A percentile compares a stretch with the other conserved stretches of the same genome.
Evolutionary conservation across 2,797 vertebrate genomes (phyloP).

Genomic region (Coreius guichenoti): DNA sequence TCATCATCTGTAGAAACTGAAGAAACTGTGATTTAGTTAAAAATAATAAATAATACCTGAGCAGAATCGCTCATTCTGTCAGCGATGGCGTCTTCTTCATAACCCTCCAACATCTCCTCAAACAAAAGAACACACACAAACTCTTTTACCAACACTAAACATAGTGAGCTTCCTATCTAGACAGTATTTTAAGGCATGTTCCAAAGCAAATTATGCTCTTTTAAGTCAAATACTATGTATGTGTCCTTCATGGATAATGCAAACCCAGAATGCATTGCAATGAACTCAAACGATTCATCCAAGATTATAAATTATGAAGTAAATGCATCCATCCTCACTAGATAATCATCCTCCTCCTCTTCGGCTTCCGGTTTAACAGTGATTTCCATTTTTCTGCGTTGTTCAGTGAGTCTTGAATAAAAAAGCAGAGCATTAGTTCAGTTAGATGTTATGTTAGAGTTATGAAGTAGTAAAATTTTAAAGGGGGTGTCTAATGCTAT

Average conservation of each 20-base stretch:
- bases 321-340: slow-evolving; percentile 38
- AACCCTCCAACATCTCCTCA: background rate
- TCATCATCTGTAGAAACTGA: too few species aligned
- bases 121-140: background rate
- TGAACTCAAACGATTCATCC: background rate
- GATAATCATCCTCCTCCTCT: slow-evolving; percentile 1
- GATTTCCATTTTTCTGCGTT: background rate
- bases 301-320: background rate
- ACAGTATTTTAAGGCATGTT: background rate
- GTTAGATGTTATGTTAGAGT: background rate
- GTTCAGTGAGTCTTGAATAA: slow-evolving; percentile 22
- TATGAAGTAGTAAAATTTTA: background rate
- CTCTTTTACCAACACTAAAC: background rate
- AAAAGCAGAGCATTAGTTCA: background rate
- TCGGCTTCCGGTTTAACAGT: background rate
- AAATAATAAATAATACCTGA: background rate
- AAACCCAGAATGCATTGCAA: background rate
- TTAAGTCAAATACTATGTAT: too few species aligned
- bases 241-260: background rate
- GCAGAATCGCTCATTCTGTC: background rate
- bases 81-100: background rate
- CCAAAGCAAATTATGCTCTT: background rate
- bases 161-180: background rate
- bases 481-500: too few species aligned
- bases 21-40: background rate